Percentiles rank a stretch among this genome's conserved stretches.
Conservation (phyloP, 2,888 invertebrate species). For the Cephus nigrinus region DNA sequence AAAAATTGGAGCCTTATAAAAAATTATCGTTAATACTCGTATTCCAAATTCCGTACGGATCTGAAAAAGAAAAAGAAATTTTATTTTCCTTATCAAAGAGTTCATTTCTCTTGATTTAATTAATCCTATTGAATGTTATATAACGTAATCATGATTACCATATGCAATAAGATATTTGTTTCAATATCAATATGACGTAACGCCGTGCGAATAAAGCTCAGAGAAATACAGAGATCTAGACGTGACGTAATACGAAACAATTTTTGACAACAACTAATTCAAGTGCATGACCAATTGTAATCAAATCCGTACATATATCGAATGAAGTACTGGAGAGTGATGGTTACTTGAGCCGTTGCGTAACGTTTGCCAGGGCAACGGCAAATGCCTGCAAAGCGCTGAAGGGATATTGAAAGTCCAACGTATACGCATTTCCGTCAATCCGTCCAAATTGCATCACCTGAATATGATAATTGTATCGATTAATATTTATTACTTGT, state of each 20-base stretch:
- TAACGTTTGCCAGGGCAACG: constrained; percentile 96
- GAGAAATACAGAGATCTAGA: background rate
- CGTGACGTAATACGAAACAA: background rate
- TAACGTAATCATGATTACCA: background rate
- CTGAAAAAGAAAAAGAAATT: constrained; percentile 37
- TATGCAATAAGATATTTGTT: background rate
- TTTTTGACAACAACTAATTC: constrained; percentile 12
- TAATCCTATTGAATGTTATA: too few relatives aligned
- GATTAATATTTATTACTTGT: background rate
- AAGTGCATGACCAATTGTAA: constrained; percentile 22
- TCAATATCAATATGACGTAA: background rate
- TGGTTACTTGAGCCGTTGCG: constrained; percentile 89
- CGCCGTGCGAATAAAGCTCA: background rate
- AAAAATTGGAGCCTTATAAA: too few relatives aligned
- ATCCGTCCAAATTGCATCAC: constrained; percentile 99
- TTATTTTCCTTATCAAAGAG: background rate
- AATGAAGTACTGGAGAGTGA: constrained; percentile 44
- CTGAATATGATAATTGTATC: constrained; percentile 67
- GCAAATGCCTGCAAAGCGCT: constrained; percentile 98
- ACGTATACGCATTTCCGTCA: constrained; percentile 97
- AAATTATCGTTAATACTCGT: constrained; percentile 28
- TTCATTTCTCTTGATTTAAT: too few relatives aligned
- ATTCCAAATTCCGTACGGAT: constrained; percentile 44
- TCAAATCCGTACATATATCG: constrained; percentile 43
- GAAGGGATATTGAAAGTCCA: constrained; percentile 99